A percentile compares a stretch with the other conserved stretches of the same genome.
phyloP scores from a whole-genome alignment of 2,888 invertebrate species.

The Philaethria dido region DNA sequence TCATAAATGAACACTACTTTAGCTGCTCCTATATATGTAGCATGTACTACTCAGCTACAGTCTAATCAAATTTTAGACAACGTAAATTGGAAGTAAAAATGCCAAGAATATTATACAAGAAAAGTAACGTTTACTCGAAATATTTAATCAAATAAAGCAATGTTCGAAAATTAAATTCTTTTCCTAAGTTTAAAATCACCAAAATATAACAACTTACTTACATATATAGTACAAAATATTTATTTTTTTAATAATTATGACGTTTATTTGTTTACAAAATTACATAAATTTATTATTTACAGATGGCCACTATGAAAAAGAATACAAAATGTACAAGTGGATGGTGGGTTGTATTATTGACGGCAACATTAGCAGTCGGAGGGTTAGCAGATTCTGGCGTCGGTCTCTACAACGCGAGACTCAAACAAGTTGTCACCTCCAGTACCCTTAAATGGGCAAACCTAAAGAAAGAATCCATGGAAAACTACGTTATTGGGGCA shows the following conservation, averaged over 20 bases:
- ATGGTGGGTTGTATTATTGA: conserved; percentile 72
- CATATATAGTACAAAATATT: not conserved
- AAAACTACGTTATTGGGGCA: conserved; percentile 87
- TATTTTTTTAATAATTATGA: not conserved
- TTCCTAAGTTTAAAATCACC: no score
- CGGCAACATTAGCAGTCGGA: conserved; percentile 63
- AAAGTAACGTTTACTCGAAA: no score
- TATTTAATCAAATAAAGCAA: not conserved
- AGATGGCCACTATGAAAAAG: conserved; percentile 64
- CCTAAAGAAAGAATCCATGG: conserved; percentile 67
- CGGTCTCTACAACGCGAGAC: conserved; percentile 70
- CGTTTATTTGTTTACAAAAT: not conserved
- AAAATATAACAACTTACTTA: no score
- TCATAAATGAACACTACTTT: conserved; percentile 39
- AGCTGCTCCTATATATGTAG: conserved; percentile 16
- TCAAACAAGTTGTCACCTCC: conserved; percentile 90
- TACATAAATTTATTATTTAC: conserved; percentile 37
- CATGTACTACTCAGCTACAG: not conserved
- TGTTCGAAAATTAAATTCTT: no score
- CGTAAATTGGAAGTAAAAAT: not conserved
- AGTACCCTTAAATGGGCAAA: conserved; percentile 91
- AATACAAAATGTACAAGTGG: conserved; percentile 67
- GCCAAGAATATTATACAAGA: not conserved
- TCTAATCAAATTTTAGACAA: not conserved
- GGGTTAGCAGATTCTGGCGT: conserved; percentile 65